A percentile compares a stretch with the other conserved stretches of the same genome.
Evolutionary conservation across 2,113 vertebrate species (phyloP).

Genomic region (Bufo gargarizans): DNA sequence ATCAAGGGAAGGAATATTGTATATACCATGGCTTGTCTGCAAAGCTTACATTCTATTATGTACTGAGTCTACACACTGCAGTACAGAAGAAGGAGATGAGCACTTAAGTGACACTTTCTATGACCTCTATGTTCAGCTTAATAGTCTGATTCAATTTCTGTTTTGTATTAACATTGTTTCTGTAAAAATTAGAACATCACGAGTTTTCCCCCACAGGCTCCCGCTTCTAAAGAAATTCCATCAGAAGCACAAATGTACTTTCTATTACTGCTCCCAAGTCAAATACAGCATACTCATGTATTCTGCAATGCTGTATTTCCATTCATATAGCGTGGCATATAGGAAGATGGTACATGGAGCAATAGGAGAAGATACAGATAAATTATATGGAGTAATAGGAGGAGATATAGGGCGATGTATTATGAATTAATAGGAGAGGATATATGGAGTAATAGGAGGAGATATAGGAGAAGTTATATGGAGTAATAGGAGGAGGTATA

Average conservation of each 20-base stretch:
- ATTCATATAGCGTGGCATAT: not conserved
- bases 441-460: conserved; percentile 1
- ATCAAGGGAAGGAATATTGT: too few species aligned
- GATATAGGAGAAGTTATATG: not conserved
- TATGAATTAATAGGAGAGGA: not conserved
- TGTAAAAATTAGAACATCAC: conserved; percentile 47
- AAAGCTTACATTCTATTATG: not conserved
- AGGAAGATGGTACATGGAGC: not conserved
- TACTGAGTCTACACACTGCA: not conserved
- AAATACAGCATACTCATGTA: not conserved
- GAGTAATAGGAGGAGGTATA: conserved; percentile 1
- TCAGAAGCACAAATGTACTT: conserved; percentile 20
- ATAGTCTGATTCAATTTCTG: conserved; percentile 23
- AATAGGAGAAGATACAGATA: not conserved
- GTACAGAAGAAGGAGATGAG: not conserved
- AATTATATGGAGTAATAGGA: not conserved
- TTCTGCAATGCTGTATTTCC: not conserved
- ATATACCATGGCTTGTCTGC: not conserved
- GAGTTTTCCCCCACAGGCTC: conserved; percentile 14
- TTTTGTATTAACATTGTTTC: conserved; percentile 47
- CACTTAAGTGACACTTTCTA: not conserved
- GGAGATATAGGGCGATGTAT: not conserved
- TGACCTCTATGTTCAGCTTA: conserved; percentile 21
- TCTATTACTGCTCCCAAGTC: not conserved
- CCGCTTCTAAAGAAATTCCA: conserved; percentile 21